Evolutionary conservation across 1,140 invertebrate genomes (phyloP), one percentile per base, ranked within the genome.

Genomic region (Bombus balteatus): DNA sequence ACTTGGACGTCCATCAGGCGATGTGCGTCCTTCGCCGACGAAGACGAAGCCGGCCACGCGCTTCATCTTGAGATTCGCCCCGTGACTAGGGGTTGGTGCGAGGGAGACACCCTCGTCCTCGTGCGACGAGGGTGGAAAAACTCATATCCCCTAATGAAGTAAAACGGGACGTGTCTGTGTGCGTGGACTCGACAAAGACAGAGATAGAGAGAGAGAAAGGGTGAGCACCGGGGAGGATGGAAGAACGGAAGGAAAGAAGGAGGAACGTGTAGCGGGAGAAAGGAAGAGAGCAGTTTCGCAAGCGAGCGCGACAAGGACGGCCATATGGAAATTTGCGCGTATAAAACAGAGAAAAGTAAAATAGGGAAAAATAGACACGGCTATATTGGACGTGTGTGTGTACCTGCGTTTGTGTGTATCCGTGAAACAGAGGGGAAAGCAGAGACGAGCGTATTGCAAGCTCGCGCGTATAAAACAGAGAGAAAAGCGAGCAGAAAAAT

Each of bases 111-210:
- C 73, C 78, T 78, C 32, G 81, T 71, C 73, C 59, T 66, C 65
- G 53, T 71, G 85, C 66, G 89, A 86, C n/a, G 70, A 90, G 90
- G 88, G 87, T 89, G 86, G 90, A 92, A 90, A 92, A 92, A 90
- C 91, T 92, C 91, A 91, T 92, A 92, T 91, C 90, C 91, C 87
- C 89, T 92, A 92, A 92, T 91, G 91, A 92, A 92, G 91, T 91
- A 91, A 92, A 91, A 91, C 90, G 85, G 87, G 83, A 90, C 86
- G 84, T 62, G 43, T 68, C 22, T 39, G 57, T 68, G 71, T 53
- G 15, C 37, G 84, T 32, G 37, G 6, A n/a, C 41, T 5, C 70
- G 39, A 8, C 4, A n/a, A 5, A n/a, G 72, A 57, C 22, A 28
- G 68, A n/a, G 43, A 8, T 59, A 57, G 34, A 22, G 18, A 3